Evolutionary conservation across 2,113 vertebrate genomes (phyloP).

Genomic region (Anolis sagrei): DNA sequence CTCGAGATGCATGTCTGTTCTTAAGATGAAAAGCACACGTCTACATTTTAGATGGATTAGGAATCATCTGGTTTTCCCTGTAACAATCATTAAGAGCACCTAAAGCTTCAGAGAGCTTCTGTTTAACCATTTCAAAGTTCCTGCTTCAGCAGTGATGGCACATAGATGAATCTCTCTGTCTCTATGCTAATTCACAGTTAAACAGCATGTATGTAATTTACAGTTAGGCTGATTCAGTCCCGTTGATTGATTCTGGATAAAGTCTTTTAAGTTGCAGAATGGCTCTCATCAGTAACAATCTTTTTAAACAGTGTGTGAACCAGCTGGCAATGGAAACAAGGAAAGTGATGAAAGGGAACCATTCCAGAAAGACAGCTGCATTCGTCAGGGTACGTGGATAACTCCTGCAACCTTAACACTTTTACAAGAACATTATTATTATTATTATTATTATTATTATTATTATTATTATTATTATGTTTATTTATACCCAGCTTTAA

Average conservation of each 20-base stretch:
- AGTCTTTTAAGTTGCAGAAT: not conserved
- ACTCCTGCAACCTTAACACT: not conserved
- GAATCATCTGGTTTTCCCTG: too few relatives aligned
- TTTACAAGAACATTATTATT: not conserved
- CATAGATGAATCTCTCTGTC: too few relatives aligned
- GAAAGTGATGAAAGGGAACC: conserved; percentile 92
- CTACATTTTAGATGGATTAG: too few relatives aligned
- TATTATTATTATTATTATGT: too few relatives aligned
- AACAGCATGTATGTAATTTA: not conserved
- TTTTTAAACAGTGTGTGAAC: conserved; percentile 87
- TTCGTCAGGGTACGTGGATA: conserved; percentile 90
- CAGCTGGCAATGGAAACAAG: conserved; percentile 95
- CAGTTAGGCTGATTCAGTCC: not conserved
- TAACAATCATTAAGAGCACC: too few relatives aligned
- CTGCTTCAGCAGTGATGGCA: too few relatives aligned
- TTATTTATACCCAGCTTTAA: too few relatives aligned
- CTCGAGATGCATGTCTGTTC: too few relatives aligned
- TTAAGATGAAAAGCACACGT: too few relatives aligned
- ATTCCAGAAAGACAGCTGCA: conserved; percentile 94
- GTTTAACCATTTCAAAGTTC: too few relatives aligned
- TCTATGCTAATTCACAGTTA: not conserved
- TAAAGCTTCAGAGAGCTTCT: too few relatives aligned
- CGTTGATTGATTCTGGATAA: not conserved
- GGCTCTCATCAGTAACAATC: not conserved
- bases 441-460: too few relatives aligned